Base-by-base conservation (phyloP, 2,797 vertebrate genomes). In the Buceros bicornis region DNA sequence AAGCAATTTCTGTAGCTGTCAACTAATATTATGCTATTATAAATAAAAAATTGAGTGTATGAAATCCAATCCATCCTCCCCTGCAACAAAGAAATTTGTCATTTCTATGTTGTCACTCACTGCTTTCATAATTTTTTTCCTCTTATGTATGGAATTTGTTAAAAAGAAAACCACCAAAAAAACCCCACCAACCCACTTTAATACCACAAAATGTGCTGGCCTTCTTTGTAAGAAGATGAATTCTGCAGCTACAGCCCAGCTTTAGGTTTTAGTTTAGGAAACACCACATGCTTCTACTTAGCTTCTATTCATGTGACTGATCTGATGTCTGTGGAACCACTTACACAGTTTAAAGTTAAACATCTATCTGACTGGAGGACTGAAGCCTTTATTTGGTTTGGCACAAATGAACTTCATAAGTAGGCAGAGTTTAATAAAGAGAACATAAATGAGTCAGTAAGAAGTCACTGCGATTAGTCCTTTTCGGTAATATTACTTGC, bases 191-290 rank as follows among this genome's bases (percentile, higher is more conserved):
- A 33, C 33, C 3, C 6, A 47, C 6, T 66, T 61, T 58, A 50
- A 37, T 62, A 31, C 9, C 2, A 1, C 7, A 25, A 43, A 71
- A 13, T 70, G 2, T 61, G 24, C 21, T 87, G 13, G 13, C 82
- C 61, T 43, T 79, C 33, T 57, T 10, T 48, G 6, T 28, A 62
- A 90, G 28, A 43, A 73, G 56, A 56, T 61, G 8, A 72, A 57
- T 69, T 66, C 64, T 66, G 25, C 16, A 64, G 31, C 60, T 70
- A 24, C 31, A 42, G 20, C 16, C 42, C 20, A 42, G 20, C 64
- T 90, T 69, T 80, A 72, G 28, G 17, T 48, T 85, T 89, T 40
- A 21, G 8, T 67, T 92, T 50, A 80, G 24, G n/a, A 73, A 89
- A 26, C 21, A 66, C 13, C 25, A 48, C 31, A 3, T 80, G 33